Evolutionary conservation across 2,113 vertebrate species (phyloP).

Genomic region (Scolopax mira): DNA sequence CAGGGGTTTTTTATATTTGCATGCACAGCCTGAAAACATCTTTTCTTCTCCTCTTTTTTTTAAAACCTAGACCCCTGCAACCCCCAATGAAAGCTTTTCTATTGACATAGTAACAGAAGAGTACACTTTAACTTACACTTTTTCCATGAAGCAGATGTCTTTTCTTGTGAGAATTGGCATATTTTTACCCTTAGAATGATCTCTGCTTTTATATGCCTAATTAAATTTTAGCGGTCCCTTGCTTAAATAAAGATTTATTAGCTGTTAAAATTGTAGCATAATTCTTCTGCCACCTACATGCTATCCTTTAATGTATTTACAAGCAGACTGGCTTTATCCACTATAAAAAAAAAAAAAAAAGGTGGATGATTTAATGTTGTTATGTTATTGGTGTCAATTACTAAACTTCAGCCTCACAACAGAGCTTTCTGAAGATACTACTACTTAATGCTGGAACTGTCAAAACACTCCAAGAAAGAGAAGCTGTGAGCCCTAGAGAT

Average conservation of each 20-base stretch:
- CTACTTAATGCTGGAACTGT: slow-evolving; percentile 46
- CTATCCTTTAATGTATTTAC: slow-evolving; percentile 78
- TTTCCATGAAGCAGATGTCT: slow-evolving; percentile 66
- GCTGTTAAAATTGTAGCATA: slow-evolving; percentile 79
- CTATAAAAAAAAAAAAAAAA: slow-evolving; percentile 57
- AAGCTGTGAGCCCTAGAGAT: slow-evolving; percentile 20
- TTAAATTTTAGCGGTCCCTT: slow-evolving; percentile 81
- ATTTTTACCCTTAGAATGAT: slow-evolving; percentile 78
- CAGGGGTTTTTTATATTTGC: neutral
- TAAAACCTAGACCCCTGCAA: slow-evolving; percentile 20
- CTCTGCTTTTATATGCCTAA: slow-evolving; percentile 81
- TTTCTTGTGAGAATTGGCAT: slow-evolving; percentile 71
- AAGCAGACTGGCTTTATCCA: slow-evolving; percentile 71
- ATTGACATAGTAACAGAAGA: slow-evolving; percentile 54
- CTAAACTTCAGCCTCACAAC: slow-evolving; percentile 59
- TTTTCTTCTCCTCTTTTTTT: neutral
- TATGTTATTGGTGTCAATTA: slow-evolving; percentile 72
- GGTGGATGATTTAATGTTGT: slow-evolving; percentile 66
- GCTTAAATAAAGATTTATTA: slow-evolving; percentile 85
- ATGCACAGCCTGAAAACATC: neutral
- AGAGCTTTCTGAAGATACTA: slow-evolving; percentile 62
- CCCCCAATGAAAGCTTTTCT: slow-evolving; percentile 38
- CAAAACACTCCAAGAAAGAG: slow-evolving; percentile 38
- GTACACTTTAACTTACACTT: slow-evolving; percentile 62
- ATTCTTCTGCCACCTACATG: slow-evolving; percentile 77